Base-by-base conservation (phyloP, 1,140 invertebrate genomes). In the Hycleus phaleratus region DNA sequence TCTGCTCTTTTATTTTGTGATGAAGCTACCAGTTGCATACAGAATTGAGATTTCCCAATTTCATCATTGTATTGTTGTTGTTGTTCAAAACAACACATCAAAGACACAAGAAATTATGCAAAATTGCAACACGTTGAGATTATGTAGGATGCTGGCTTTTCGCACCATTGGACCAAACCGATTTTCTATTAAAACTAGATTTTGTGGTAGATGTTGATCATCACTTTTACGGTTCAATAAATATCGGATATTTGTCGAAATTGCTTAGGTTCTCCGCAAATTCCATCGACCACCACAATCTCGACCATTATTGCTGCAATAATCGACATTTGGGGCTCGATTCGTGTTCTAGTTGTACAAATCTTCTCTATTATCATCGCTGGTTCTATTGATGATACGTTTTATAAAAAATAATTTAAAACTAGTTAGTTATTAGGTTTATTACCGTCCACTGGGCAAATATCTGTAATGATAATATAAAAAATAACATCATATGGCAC, bases 1-100 rank as follows among this genome's bases (percentile, higher is more conserved):
- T 56, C 49, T 68, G 66, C 61, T 68, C 66, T 68, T 68, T 66
- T 68, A 68, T 68, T 68, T 68, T 62, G 61, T 68, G 66, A 68
- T 68, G 64, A 68, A 43, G 62, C 42, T 49, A 51, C 55, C 38
- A 8, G 52, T 48, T 64, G 66, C 53, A 68, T 68, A 66, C 48
- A 40, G 59, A 68, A 68, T 68, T 52, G 54, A 25, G 56, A 49
- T 60, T 66, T 64, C 57, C 62, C 61, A 65, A 66, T 67, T 68
- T 56, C 49, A 61, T 65, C 61, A 32, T 32, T 32, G 32, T 32
- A 5, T 32, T 32, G 32, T 32, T 32, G 26, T 32, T 4, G 32
- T 32, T 32, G 32, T 32, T 32, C 18, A 32, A 32, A 32, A 4
- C 4, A 32, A 32, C 32, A 32, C 32, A 7, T 32, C 32, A 32